Evolutionary conservation across 2,888 invertebrate species (phyloP).

Genomic region (Agrochola litura): DNA sequence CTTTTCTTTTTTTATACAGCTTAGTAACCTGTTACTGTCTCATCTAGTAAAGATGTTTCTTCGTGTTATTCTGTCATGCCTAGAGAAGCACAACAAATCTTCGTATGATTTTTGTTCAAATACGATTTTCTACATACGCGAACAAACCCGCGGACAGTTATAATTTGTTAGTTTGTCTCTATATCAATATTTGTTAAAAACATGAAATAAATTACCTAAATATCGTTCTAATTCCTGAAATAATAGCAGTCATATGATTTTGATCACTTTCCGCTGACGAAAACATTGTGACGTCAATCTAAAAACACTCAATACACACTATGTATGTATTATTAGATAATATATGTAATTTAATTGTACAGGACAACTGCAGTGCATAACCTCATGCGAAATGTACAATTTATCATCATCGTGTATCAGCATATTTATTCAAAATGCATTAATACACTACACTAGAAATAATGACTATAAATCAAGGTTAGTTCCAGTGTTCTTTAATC

Average conservation of each 20-base stretch:
- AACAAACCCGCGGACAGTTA: background rate
- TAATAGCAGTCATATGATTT: constrained; percentile 56
- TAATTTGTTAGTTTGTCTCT: constrained; percentile 2
- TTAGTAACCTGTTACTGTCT: background rate
- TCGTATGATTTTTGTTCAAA: background rate
- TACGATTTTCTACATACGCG: background rate
- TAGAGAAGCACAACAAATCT: background rate
- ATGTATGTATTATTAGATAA: background rate
- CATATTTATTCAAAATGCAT: background rate
- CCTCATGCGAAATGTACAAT: background rate
- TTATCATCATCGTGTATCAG: background rate
- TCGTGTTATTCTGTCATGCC: background rate
- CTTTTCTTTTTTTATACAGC: background rate
- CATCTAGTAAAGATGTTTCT: background rate
- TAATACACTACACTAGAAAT: background rate
- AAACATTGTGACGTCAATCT: constrained; percentile 45
- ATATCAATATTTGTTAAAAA: constrained; percentile 42
- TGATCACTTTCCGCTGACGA: constrained; percentile 15
- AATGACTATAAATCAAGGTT: background rate
- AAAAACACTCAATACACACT: constrained; percentile 4
- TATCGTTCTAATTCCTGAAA: constrained; percentile 44
- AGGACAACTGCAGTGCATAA: background rate
- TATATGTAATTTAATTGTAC: background rate
- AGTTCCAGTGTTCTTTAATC: background rate
- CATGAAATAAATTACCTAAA: constrained; percentile 42